phyloP scores from a whole-genome alignment of 2,888 invertebrate species.

The Sarcophaga carnaria region DNA sequence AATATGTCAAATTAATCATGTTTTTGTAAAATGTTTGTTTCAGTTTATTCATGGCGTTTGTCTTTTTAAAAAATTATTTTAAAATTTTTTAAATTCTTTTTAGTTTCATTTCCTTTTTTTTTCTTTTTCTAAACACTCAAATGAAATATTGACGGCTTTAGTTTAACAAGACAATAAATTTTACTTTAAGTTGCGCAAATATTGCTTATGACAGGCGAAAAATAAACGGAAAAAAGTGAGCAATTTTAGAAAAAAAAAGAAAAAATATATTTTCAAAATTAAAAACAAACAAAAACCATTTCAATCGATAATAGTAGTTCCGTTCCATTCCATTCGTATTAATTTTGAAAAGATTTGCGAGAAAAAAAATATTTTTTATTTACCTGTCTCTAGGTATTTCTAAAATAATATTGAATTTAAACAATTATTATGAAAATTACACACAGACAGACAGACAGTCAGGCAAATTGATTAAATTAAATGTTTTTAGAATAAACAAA shows the following conservation, averaged over 20 bases:
- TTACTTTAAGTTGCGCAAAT: not conserved
- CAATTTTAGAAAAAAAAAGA: not conserved
- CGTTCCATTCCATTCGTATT: no score
- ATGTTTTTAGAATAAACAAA: no score
- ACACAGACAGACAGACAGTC: no score
- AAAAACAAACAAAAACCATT: no score
- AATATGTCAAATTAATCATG: conserved; percentile 30
- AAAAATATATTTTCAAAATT: not conserved
- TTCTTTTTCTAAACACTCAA: not conserved
- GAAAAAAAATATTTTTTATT: no score
- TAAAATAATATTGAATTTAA: no score
- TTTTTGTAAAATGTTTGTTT: conserved; percentile 1
- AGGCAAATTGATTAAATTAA: no score
- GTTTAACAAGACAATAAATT: conserved; percentile 12
- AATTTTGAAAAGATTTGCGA: no score
- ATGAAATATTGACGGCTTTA: not conserved
- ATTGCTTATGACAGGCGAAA: not conserved
- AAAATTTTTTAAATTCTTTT: not conserved
- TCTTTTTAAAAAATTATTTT: not conserved
- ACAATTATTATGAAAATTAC: no score
- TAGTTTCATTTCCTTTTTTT: not conserved
- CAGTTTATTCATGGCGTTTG: not conserved
- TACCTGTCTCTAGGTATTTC: no score
- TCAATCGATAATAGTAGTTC: no score
- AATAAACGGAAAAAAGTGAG: not conserved